Evolutionary conservation across 2,113 vertebrate genomes (phyloP), one percentile per base, ranked within the genome.

Genomic region (Bubo blakistoni): DNA sequence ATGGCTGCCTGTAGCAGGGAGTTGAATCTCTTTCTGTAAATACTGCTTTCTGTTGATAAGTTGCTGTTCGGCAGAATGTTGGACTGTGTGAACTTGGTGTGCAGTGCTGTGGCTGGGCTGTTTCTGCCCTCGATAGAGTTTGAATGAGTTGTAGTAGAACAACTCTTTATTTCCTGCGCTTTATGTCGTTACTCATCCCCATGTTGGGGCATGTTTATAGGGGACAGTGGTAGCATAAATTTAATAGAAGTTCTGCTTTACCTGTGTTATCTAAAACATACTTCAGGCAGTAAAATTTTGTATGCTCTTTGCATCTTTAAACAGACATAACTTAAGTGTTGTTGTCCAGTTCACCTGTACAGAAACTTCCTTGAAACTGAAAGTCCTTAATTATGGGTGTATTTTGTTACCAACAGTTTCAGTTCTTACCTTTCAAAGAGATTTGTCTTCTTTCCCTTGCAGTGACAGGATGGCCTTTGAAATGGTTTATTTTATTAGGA

Each of bases 401-500:
- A 15, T 80, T 88, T 86, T 32, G 32, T 49, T 83, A 25, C 46
- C 24, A 61, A 0, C 36, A 58, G 7, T 62, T 66, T 71, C 40
- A 20, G 44, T 61, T 63, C 74, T 62, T 66, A 21, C 10, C 34
- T 88, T 58, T 46, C 49, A 49, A n/a, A 5, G 32, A 83, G n/a
- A 52, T 72, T 65, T 88, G 20, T 40, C 58, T 65, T 2, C n/a
- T 36, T 82, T 61, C 16, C 44, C 40, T 77, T 63, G 42, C 36
- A n/a, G 51, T 46, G 63, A 21, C 59, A 62, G 46, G 49, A 44
- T 12, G 29, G 59, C 58, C 59, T 83, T 69, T 58, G 63, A 40
- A 61, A 76, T 62, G 73, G 40, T 82, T 95, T 90, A 40, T 95
- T 90, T 93, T 76, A 44, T 46, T 80, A 91, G 67, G 59, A 78